Base-by-base conservation (phyloP, 2,888 invertebrate species). In the Morpho deidamia region DNA sequence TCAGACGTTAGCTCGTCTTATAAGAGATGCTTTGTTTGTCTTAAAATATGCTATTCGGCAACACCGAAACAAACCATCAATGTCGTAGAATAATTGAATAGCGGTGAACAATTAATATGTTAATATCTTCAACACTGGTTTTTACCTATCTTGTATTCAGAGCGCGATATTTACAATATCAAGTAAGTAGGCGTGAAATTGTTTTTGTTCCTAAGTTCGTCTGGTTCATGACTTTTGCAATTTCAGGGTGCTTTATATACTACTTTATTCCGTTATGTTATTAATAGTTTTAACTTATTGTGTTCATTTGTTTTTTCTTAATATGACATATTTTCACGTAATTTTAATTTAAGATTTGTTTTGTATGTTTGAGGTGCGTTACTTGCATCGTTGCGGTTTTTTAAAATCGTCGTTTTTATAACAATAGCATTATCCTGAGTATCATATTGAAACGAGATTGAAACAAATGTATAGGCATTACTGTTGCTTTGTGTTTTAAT, bases 11-110 rank as follows among this genome's bases (percentile, higher is more conserved):
- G 59, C 71, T 66, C 75, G 63, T 72, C 80, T 87, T 89, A 81
- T 88, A 88, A 83, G 78, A 78, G 78, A 63, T 66, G 68, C 75
- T 78, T 83, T 81, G 80, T 82, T 81, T 74, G 72, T 70, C 64
- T 63, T 76, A 78, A 88, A 82, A 81, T 86, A 85, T 86, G 73
- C 81, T 73, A 75, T 84, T 81, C 82, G 74, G 83, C 81, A 83
- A 87, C 76, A 86, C 83, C 83, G 84, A 87, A 83, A 87, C 87
- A 82, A 88, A 88, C 78, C 78, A 81, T 78, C 88, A 88, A 88
- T 88, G 89, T 85, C 88, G 76, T 76, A 76, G 74, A 81, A 73
- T 74, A 73, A 69, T 70, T 82, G 83, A 86, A 87, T 78, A 82
- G 83, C 62, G 69, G 69, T 64, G 59, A 78, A 88, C 86, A 89